Conservation (phyloP, 2,113 vertebrate species). For the Phyllostomus discolor region DNA sequence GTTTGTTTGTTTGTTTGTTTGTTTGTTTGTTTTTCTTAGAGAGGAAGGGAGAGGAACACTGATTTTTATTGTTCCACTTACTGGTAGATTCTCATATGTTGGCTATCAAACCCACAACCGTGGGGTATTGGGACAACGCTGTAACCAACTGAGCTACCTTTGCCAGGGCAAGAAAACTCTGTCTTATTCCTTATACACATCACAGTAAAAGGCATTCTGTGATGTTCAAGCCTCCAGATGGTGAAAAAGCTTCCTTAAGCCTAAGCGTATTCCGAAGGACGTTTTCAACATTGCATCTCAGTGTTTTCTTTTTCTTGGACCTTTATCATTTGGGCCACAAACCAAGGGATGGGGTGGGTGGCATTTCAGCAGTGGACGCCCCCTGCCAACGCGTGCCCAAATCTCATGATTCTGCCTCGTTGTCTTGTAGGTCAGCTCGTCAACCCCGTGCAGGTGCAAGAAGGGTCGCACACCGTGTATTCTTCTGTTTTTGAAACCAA, state of each 20-base stretch:
- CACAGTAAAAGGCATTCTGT: background rate
- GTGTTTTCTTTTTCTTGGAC: too few relatives aligned
- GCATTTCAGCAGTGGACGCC: fast-evolving
- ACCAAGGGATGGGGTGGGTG: too few relatives aligned
- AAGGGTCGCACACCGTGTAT: fast-evolving
- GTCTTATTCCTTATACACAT: background rate
- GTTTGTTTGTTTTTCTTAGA: too few relatives aligned
- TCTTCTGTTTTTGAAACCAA: fast-evolving
- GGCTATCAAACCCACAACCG: too few relatives aligned
- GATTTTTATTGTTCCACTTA: too few relatives aligned
- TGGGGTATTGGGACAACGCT: too few relatives aligned
- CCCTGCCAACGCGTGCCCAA: fast-evolving
- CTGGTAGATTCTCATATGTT: too few relatives aligned
- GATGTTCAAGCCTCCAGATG: background rate
- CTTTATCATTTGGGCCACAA: background rate
- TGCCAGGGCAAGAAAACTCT: background rate
- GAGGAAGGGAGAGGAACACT: too few relatives aligned
- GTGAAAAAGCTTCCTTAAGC: background rate
- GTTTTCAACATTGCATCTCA: background rate
- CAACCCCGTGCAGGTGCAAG: fast-evolving
- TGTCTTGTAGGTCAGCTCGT: constrained; percentile 48
- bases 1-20: too few relatives aligned
- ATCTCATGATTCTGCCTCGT: background rate
- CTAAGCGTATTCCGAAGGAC: fast-evolving
- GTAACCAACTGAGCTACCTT: too few relatives aligned